A percentile compares a stretch with the other conserved stretches of the same genome.
These are phyloP conservation scores for Mesoligia furuncula DNA, from an alignment of 2,888 invertebrate species.

Conservation along the genomic window DNA sequence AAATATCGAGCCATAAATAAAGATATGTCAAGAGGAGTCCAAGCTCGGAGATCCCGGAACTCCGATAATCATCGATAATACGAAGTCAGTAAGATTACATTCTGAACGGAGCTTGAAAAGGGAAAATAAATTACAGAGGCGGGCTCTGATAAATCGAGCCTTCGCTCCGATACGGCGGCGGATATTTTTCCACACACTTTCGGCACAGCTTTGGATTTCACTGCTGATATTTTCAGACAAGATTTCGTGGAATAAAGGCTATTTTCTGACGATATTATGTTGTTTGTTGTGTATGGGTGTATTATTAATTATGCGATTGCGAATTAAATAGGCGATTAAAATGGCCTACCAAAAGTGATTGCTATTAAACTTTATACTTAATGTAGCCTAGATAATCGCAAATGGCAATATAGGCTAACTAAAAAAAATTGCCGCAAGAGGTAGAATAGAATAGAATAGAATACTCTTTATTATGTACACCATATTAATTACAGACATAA, in stretches of 20 bases:
- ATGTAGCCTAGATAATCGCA: background rate
- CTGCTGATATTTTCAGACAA: constrained; percentile 43
- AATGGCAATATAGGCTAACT: background rate
- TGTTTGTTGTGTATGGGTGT: background rate
- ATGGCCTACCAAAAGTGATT: background rate
- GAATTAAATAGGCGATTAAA: background rate
- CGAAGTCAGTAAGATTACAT: constrained; percentile 64
- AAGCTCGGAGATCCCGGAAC: constrained; percentile 23
- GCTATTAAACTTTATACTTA: background rate
- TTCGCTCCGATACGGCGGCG: constrained; percentile 35
- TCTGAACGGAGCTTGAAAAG: constrained; percentile 60
- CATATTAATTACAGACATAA: no score
- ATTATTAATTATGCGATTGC: background rate
- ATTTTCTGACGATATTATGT: constrained; percentile 19
- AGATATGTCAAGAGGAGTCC: constrained; percentile 50
- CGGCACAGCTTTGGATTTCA: constrained; percentile 30
- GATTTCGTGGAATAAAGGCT: background rate
- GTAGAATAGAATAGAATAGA: no score
- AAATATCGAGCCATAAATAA: constrained; percentile 53
- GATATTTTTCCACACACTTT: constrained; percentile 49
- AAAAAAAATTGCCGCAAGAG: background rate
- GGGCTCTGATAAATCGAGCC: constrained; percentile 62
- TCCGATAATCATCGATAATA: constrained; percentile 63
- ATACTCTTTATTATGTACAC: no score
- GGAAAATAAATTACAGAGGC: constrained; percentile 65